These are phyloP conservation scores for Epinephelus cyanopodus DNA, from an alignment of 2,113 vertebrate species.

Conservation along the genomic window DNA sequence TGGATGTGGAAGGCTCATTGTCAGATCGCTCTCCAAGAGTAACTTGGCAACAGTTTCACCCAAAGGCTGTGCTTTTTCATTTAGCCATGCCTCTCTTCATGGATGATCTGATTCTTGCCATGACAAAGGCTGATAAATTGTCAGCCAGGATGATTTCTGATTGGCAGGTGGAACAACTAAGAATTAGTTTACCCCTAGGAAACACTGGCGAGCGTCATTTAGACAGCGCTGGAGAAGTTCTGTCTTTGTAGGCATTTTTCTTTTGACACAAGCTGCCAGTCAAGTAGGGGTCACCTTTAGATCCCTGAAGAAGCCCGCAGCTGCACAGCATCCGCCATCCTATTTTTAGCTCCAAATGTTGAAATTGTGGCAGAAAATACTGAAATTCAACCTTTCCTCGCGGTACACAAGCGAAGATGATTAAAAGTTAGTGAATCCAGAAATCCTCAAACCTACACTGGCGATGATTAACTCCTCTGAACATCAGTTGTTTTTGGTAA, in stretches of 20 bases:
- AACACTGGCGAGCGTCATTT: constrained; percentile 18
- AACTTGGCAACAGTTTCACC: constrained; percentile 24
- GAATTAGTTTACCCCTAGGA: background rate
- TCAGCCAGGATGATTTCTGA: constrained; percentile 45
- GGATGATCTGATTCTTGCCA: constrained; percentile 37
- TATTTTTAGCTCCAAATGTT: constrained; percentile 19
- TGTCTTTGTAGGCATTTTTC: constrained; percentile 37
- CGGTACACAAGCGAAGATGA: constrained; percentile 1
- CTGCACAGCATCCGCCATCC: constrained; percentile 28
- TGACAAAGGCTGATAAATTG: constrained; percentile 31
- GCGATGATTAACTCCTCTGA: constrained; percentile 48
- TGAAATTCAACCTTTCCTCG: background rate
- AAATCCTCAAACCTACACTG: constrained; percentile 22
- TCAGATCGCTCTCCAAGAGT: constrained; percentile 40
- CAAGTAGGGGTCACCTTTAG: constrained; percentile 65
- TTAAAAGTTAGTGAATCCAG: constrained; percentile 32
- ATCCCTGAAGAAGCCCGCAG: constrained; percentile 40
- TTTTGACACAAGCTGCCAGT: constrained; percentile 36
- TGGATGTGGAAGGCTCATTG: constrained; percentile 26
- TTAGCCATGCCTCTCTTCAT: constrained; percentile 31
- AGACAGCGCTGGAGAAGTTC: constrained; percentile 12
- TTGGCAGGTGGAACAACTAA: constrained; percentile 37
- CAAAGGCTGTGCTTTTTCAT: constrained; percentile 25
- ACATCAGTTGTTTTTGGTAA: constrained; percentile 62
- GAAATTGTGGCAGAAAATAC: background rate